Conservation (phyloP, 2,113 vertebrate species). For the Pelvicachromis taeniatus region DNA sequence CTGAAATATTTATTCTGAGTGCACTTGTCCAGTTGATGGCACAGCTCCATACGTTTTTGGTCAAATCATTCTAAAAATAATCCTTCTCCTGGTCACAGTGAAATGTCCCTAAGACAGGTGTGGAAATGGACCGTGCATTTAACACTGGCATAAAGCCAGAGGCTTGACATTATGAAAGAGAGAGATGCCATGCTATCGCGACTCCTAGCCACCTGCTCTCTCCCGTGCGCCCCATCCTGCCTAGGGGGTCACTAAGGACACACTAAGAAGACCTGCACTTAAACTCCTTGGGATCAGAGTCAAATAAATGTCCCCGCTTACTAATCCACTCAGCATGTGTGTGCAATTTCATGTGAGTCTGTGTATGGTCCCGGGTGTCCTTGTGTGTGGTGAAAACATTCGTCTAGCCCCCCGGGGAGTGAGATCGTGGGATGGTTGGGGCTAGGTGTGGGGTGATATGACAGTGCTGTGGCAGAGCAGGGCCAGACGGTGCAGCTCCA, state of each 20-base stretch:
- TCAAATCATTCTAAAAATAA: not conserved
- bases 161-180: constrained; percentile 41
- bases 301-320: not conserved
- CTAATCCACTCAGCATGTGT: constrained; percentile 14
- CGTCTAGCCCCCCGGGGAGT: not conserved
- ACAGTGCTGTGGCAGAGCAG: constrained; percentile 49
- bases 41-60: not conserved
- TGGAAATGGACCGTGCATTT: constrained; percentile 16
- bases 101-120: not conserved
- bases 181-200: not conserved
- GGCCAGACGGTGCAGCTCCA: constrained; percentile 49
- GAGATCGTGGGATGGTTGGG: constrained; percentile 8
- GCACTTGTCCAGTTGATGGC: not conserved
- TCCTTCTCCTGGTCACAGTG: not conserved
- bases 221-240: not conserved
- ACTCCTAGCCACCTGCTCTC: constrained; percentile 43
- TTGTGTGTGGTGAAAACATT: not conserved
- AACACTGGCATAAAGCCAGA: constrained; percentile 44
- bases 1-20: not conserved
- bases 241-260: constrained; percentile 25
- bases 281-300: constrained; percentile 12
- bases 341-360: not conserved
- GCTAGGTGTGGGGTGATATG: constrained; percentile 34
- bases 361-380: not conserved
- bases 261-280: constrained; percentile 8